Evolutionary conservation across 2,888 invertebrate genomes (phyloP).

Genomic region (Chorisops tibialis): DNA sequence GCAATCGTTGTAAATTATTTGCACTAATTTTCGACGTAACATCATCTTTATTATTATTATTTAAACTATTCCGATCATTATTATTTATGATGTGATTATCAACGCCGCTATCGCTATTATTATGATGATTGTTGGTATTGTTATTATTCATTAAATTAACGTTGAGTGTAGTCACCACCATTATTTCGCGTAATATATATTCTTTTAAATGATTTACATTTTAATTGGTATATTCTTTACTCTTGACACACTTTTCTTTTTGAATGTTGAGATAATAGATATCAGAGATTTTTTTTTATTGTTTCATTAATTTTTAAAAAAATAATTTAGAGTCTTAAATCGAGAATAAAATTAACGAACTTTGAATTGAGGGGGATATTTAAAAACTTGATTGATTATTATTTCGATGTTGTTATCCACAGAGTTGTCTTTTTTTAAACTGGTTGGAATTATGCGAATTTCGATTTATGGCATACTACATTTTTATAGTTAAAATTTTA

Average conservation of each 20-base stretch:
- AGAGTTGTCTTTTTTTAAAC: too few relatives aligned
- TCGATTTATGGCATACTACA: too few relatives aligned
- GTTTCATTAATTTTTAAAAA: background rate
- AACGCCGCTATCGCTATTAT: background rate
- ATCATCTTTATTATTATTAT: constrained; percentile 28
- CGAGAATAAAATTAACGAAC: too few relatives aligned
- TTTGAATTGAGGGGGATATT: too few relatives aligned
- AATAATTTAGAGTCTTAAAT: too few relatives aligned
- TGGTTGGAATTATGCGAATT: too few relatives aligned
- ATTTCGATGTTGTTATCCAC: too few relatives aligned
- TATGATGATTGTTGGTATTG: constrained; percentile 24
- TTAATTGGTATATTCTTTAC: background rate
- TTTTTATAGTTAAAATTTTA: too few relatives aligned
- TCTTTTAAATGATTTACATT: background rate
- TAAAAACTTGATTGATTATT: too few relatives aligned
- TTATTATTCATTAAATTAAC: constrained; percentile 40
- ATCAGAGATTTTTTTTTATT: background rate
- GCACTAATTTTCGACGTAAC: background rate
- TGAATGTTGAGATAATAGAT: background rate
- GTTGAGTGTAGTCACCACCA: constrained; percentile 47
- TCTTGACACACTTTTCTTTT: background rate
- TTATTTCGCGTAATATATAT: constrained; percentile 36
- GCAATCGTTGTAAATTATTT: constrained; percentile 41
- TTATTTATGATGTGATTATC: constrained; percentile 4
- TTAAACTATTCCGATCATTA: constrained; percentile 8